Evolutionary conservation across 1,140 invertebrate genomes (phyloP).

Genomic region (Drosophila triauraria): DNA sequence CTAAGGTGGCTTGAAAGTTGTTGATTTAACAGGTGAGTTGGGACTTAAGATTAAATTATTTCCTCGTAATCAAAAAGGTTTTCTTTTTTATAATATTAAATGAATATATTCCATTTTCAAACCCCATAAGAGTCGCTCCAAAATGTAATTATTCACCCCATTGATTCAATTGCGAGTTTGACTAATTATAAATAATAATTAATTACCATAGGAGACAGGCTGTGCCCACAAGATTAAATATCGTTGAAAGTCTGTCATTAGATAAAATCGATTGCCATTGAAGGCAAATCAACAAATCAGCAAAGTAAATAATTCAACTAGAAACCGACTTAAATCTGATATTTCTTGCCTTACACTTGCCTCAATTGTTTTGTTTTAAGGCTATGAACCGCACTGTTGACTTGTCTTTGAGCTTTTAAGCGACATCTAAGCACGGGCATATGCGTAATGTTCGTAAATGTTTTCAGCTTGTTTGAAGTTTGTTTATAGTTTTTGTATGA

Average conservation of each 20-base stretch:
- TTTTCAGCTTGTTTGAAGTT: slow-evolving; percentile 32
- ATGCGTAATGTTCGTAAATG: slow-evolving; percentile 65
- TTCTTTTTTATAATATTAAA: background rate
- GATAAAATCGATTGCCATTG: slow-evolving; percentile 6
- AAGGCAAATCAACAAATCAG: slow-evolving; percentile 19
- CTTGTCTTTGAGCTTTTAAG: slow-evolving; percentile 12
- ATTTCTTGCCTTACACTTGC: background rate
- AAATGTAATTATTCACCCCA: background rate
- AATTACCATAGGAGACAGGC: slow-evolving; percentile 5
- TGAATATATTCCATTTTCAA: background rate
- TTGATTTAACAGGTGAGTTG: background rate
- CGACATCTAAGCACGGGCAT: slow-evolving; percentile 37
- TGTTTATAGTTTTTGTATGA: slow-evolving; percentile 56
- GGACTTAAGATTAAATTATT: background rate
- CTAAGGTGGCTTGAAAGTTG: background rate
- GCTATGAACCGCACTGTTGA: slow-evolving; percentile 33
- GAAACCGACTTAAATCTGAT: background rate
- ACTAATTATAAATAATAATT: slow-evolving; percentile 12
- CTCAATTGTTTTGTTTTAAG: slow-evolving; percentile 4
- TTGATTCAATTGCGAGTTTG: background rate
- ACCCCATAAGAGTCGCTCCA: background rate
- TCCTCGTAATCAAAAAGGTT: background rate
- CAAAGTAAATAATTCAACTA: slow-evolving; percentile 13
- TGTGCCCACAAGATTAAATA: background rate
- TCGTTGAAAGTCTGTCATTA: slow-evolving; percentile 20